phyloP scores from a whole-genome alignment of 92 coral and sea anemone genomes.

The Metridium senile region DNA sequence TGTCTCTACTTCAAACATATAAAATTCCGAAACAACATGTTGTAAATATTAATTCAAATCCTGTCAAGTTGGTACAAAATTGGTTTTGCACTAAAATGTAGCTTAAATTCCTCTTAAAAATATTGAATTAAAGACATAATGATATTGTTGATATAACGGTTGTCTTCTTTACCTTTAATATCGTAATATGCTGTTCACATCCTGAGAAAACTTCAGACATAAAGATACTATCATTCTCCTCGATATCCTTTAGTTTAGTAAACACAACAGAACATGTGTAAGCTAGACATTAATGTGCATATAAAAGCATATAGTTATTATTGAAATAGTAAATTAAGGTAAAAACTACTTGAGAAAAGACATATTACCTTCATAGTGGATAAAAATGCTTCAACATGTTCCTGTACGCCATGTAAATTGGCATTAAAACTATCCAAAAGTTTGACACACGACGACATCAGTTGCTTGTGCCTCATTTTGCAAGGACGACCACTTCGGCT shows the following conservation, averaged over 20 bases:
- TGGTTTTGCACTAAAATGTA: no score
- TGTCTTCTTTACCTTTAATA: slow-evolving; percentile 68
- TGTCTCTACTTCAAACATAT: no score
- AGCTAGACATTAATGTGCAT: not conserved
- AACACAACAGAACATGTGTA: not conserved
- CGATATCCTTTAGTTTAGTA: slow-evolving; percentile 66
- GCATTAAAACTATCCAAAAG: slow-evolving; percentile 78
- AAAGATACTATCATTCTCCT: slow-evolving; percentile 76
- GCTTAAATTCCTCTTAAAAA: no score
- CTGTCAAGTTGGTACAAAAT: no score
- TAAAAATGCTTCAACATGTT: slow-evolving; percentile 71
- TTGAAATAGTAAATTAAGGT: no score
- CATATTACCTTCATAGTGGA: slow-evolving; percentile 65
- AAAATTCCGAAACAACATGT: no score
- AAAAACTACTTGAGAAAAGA: not conserved
- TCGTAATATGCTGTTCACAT: slow-evolving; percentile 85
- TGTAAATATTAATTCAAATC: no score
- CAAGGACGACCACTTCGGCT: not conserved
- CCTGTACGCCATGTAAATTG: slow-evolving; percentile 82
- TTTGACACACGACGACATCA: slow-evolving; percentile 68
- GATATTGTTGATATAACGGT: not conserved
- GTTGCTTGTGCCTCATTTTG: slow-evolving; percentile 74
- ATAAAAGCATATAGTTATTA: no score
- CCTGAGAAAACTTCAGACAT: slow-evolving; percentile 96
- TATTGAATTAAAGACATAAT: no score